Evolutionary conservation across 1,140 invertebrate species (phyloP).

Genomic region (Drosophila kanapiae): DNA sequence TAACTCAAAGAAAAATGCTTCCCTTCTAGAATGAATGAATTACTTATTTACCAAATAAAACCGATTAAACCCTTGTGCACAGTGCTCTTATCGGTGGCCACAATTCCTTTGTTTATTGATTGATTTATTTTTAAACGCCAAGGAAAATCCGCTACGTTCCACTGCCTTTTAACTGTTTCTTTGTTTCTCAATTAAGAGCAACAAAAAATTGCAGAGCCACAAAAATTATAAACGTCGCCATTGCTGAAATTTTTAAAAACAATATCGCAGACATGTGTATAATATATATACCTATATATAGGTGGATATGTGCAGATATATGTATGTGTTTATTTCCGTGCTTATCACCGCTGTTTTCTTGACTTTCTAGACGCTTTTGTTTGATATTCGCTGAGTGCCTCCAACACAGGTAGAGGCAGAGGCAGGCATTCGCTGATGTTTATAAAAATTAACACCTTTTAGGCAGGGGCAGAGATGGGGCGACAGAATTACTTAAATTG

Average conservation of each 20-base stretch:
- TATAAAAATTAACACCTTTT: conserved; percentile 53
- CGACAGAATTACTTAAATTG: conserved; percentile 12
- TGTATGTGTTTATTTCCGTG: conserved; percentile 33
- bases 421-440: conserved; percentile 23
- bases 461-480: not conserved
- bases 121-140: conserved; percentile 52
- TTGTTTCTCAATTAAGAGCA: conserved; percentile 48
- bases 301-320: not conserved
- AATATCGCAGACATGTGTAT: conserved; percentile 20
- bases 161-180: conserved; percentile 54
- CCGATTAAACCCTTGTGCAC: conserved; percentile 9
- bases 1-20: no score
- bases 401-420: not conserved
- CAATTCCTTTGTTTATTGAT: conserved; percentile 64
- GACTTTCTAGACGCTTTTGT: conserved; percentile 35
- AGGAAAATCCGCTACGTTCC: conserved; percentile 31
- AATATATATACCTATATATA: conserved; percentile 13
- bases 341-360: conserved; percentile 51
- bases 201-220: conserved; percentile 32
- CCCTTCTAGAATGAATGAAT: not conserved
- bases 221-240: conserved; percentile 59
- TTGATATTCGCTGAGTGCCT: conserved; percentile 12
- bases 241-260: conserved; percentile 49
- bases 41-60: conserved; percentile 11
- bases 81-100: conserved; percentile 36